A percentile compares a stretch with the other conserved stretches of the same genome.
These are phyloP conservation scores for Genyomyrus donnyi DNA, from an alignment of 2,113 vertebrate genomes.

Conservation along the genomic window DNA sequence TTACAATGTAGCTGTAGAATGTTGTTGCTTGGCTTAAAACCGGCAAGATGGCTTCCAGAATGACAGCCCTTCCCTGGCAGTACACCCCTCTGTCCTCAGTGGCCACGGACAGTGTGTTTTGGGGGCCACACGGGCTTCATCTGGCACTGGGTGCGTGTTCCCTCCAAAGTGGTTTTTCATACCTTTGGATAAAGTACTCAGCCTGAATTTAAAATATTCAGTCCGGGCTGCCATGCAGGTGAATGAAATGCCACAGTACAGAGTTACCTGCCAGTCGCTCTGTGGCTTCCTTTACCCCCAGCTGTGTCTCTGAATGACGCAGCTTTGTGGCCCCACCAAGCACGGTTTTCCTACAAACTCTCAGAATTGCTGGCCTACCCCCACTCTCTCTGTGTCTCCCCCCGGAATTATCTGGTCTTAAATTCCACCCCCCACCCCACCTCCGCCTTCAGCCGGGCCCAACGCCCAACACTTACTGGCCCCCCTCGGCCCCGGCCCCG, in stretches of 20 bases:
- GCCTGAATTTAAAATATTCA: not conserved
- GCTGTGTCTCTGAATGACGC: not conserved
- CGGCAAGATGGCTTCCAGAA: not conserved
- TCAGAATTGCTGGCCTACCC: not conserved
- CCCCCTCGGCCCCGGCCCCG: too few species aligned
- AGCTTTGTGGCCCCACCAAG: not conserved
- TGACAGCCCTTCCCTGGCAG: not conserved
- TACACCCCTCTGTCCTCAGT: not conserved
- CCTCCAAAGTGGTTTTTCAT: not conserved
- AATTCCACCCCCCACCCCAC: not conserved
- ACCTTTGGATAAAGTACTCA: not conserved
- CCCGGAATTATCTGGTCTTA: not conserved
- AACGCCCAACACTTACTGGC: too few species aligned
- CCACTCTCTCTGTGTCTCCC: not conserved
- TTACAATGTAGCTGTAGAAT: not conserved
- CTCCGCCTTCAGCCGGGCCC: not conserved
- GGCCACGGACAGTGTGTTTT: not conserved
- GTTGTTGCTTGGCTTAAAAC: not conserved
- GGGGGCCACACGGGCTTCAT: not conserved
- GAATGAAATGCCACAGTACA: not conserved
- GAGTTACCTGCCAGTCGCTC: not conserved
- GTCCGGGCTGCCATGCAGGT: not conserved
- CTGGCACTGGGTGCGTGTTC: not conserved
- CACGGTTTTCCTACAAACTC: not conserved
- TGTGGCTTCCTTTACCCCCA: not conserved